phyloP scores from a whole-genome alignment of 2,113 vertebrate species.

The Paracanthobrama guichenoti region DNA sequence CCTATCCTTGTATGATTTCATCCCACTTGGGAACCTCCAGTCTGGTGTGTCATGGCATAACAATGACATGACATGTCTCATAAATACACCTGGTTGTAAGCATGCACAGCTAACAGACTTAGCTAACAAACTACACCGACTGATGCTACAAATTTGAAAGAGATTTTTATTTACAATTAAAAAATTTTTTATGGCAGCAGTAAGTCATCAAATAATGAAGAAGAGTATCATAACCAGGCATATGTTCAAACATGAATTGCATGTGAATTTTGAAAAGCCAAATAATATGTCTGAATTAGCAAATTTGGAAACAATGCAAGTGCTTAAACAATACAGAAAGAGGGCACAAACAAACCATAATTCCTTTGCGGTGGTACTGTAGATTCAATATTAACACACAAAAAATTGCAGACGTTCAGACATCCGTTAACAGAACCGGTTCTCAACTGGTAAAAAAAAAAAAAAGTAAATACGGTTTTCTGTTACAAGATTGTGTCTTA shows the following conservation, averaged over 20 bases:
- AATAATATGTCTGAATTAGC: not conserved
- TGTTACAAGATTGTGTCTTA: not conserved
- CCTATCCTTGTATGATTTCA: constrained; percentile 28
- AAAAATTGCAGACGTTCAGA: not conserved
- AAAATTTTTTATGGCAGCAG: not conserved
- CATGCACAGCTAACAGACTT: not conserved
- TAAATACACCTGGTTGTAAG: not conserved
- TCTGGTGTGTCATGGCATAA: not conserved
- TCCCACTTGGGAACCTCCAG: not conserved
- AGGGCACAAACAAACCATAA: not conserved
- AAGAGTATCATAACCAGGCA: not conserved
- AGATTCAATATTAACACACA: not conserved
- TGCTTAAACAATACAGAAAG: not conserved
- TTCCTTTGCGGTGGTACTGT: not conserved
- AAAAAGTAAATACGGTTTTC: not conserved
- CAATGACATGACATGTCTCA: constrained; percentile 1
- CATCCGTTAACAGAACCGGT: not conserved
- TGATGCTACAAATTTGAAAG: not conserved
- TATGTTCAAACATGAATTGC: not conserved
- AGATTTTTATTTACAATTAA: not conserved
- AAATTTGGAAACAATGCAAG: too few relatives aligned
- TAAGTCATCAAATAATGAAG: not conserved
- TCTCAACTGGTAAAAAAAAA: not conserved
- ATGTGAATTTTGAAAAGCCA: not conserved
- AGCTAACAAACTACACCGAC: not conserved